phyloP scores from a whole-genome alignment of 2,888 invertebrate genomes.

The Dendrolimus houi region DNA sequence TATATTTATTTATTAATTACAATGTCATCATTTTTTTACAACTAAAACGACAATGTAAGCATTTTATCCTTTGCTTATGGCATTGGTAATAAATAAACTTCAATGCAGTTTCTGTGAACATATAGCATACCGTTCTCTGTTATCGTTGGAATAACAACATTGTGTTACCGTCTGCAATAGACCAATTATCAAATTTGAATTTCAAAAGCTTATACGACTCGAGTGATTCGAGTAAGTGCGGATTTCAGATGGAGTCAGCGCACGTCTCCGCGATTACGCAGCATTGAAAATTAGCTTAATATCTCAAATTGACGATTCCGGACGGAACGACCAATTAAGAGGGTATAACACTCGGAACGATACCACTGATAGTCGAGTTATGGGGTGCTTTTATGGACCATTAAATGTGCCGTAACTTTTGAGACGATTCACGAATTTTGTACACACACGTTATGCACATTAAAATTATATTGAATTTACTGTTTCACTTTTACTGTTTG shows the following conservation, averaged over 20 bases:
- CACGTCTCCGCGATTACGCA: constrained; percentile 65
- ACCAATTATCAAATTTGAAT: neutral
- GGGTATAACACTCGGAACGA: constrained; percentile 68
- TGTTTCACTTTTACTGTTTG: neutral
- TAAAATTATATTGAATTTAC: neutral
- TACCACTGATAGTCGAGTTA: constrained; percentile 69
- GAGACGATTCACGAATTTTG: constrained; percentile 32
- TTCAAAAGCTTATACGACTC: neutral
- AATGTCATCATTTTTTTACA: no score
- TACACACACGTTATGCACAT: constrained; percentile 1
- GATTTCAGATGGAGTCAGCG: constrained; percentile 8
- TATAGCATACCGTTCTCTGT: no score
- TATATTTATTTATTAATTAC: no score
- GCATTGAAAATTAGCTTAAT: constrained; percentile 76
- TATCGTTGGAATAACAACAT: no score
- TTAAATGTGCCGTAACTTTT: constrained; percentile 41
- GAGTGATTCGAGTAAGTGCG: constrained; percentile 2
- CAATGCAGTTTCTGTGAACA: no score
- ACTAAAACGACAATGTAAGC: no score
- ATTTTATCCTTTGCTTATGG: no score
- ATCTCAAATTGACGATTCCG: constrained; percentile 74
- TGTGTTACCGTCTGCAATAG: neutral
- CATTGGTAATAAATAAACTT: no score
- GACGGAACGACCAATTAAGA: constrained; percentile 70
- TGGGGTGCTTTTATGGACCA: constrained; percentile 71